phyloP scores from a whole-genome alignment of 1,140 invertebrate genomes.

The Gryon sp. region DNA sequence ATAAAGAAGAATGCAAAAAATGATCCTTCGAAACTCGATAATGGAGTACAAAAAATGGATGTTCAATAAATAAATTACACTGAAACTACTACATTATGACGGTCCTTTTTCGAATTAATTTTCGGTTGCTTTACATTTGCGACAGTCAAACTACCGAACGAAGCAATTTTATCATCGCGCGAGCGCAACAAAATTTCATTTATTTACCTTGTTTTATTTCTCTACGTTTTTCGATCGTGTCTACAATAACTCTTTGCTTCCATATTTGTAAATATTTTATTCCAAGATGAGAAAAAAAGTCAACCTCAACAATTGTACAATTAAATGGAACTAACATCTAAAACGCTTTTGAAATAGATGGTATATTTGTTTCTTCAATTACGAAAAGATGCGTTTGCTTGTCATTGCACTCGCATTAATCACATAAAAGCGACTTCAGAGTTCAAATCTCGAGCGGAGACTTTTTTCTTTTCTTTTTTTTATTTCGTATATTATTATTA shows the following conservation, averaged over 20 bases:
- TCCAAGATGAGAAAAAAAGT: too few relatives aligned
- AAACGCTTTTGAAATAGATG: conserved; percentile 24
- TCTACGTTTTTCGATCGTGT: conserved; percentile 11
- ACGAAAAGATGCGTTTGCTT: conserved; percentile 13
- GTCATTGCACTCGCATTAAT: conserved; percentile 48
- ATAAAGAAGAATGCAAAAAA: conserved; percentile 37
- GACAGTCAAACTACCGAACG: conserved; percentile 21
- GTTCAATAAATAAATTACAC: conserved; percentile 42
- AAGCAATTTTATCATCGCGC: conserved; percentile 14
- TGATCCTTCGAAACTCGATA: conserved; percentile 16
- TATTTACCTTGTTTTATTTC: background rate
- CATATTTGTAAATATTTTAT: too few relatives aligned
- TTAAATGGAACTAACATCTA: conserved; percentile 30
- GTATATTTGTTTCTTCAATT: conserved; percentile 2
- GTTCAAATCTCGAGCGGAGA: conserved; percentile 7
- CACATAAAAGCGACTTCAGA: conserved; percentile 18
- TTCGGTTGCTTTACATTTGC: conserved; percentile 3
- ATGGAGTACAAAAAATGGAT: conserved; percentile 36
- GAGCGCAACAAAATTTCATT: background rate
- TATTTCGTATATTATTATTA: conserved; percentile 1
- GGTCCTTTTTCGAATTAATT: conserved; percentile 14
- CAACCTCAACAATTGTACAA: conserved; percentile 37
- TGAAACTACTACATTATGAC: conserved; percentile 20
- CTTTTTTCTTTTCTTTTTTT: background rate
- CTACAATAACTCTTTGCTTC: too few relatives aligned